Conservation (phyloP, 1,140 invertebrate species). For the Philopotamus ludificatus region DNA sequence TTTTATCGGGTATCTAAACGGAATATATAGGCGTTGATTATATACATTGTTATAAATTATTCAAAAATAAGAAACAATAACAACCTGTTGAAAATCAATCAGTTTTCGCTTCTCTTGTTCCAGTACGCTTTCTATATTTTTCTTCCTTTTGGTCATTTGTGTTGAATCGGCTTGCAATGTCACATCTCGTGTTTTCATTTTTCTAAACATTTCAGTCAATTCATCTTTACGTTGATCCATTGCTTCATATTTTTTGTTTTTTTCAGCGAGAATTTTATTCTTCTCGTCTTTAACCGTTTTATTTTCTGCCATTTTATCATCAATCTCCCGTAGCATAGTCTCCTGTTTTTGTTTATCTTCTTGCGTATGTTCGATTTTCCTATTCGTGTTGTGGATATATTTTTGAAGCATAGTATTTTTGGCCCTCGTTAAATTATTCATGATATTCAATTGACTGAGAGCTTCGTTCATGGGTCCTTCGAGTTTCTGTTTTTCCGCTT, state of each 20-base stretch:
- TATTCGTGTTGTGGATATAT: slow-evolving; percentile 58
- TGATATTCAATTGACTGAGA: slow-evolving; percentile 74
- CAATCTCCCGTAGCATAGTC: slow-evolving; percentile 58
- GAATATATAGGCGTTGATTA: neutral
- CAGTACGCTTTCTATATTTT: slow-evolving; percentile 61
- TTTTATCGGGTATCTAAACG: slow-evolving; percentile 66
- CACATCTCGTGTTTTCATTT: slow-evolving; percentile 62
- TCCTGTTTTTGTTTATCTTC: slow-evolving; percentile 56
- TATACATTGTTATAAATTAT: neutral
- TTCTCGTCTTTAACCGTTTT: slow-evolving; percentile 58
- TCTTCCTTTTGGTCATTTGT: slow-evolving; percentile 65
- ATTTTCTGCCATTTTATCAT: slow-evolving; percentile 57
- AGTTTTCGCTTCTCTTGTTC: slow-evolving; percentile 65
- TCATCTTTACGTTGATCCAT: slow-evolving; percentile 62
- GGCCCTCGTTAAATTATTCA: slow-evolving; percentile 71
- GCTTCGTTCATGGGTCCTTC: slow-evolving; percentile 86
- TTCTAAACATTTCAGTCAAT: slow-evolving; percentile 57
- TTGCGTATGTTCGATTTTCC: slow-evolving; percentile 53
- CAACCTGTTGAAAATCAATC: slow-evolving; percentile 59
- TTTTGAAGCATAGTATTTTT: slow-evolving; percentile 73
- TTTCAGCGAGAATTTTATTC: slow-evolving; percentile 55
- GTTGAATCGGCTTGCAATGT: slow-evolving; percentile 63
- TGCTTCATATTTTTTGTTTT: slow-evolving; percentile 59
- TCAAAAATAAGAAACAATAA: slow-evolving; percentile 32
- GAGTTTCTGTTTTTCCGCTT: slow-evolving; percentile 86